Conservation (phyloP, 2,888 invertebrate species). For the Nesidiocoris tenuis region DNA sequence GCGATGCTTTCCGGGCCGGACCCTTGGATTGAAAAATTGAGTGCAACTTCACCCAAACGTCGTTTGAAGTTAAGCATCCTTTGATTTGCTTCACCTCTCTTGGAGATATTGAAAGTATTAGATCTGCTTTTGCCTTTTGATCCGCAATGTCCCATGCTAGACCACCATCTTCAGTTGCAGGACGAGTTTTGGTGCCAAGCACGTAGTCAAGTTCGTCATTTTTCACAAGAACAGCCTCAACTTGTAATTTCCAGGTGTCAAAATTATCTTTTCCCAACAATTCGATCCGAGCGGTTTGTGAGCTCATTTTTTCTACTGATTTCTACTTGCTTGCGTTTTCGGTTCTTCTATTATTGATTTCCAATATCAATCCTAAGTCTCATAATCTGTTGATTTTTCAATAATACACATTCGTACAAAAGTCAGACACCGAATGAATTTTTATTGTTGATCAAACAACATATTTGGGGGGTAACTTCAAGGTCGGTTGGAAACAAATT, state of each 20-base stretch:
- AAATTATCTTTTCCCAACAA: neutral
- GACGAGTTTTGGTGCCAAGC: neutral
- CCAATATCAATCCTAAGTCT: too few relatives aligned
- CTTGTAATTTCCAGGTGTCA: constrained; percentile 1
- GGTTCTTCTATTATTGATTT: too few relatives aligned
- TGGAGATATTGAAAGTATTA: constrained; percentile 2
- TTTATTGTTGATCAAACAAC: too few relatives aligned
- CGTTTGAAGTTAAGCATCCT: neutral
- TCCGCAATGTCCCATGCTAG: neutral
- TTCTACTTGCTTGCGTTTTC: too few relatives aligned
- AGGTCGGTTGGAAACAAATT: too few relatives aligned
- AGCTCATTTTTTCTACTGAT: too few relatives aligned
- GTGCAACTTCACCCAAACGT: neutral
- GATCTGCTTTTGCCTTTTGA: neutral
- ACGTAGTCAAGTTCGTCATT: neutral
- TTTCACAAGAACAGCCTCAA: neutral
- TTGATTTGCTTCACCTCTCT: neutral
- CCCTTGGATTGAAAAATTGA: constrained; percentile 11
- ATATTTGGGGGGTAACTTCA: too few relatives aligned
- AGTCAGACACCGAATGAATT: too few relatives aligned
- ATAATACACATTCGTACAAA: too few relatives aligned
- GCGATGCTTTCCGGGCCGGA: neutral
- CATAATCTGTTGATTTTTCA: too few relatives aligned
- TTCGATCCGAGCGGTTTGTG: too few relatives aligned
- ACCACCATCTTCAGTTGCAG: neutral